Conservation (phyloP, 92 coral and sea anemone species). For the Zoanthus gigantus region DNA sequence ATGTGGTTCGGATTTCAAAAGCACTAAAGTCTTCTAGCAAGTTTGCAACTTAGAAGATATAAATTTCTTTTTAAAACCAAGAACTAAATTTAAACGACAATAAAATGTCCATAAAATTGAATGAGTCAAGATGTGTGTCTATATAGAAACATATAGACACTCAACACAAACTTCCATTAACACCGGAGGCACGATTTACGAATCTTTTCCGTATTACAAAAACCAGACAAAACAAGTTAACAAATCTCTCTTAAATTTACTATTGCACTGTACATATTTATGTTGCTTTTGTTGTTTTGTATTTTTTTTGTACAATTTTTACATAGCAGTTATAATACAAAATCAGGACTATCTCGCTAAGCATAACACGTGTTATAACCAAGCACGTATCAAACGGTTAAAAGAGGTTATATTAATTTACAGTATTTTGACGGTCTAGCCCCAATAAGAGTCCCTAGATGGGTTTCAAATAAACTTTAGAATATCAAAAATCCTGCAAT, state of each 20-base stretch:
- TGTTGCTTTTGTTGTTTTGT: conserved; percentile 50
- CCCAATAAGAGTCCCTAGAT: conserved; percentile 1
- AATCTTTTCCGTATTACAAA: neutral
- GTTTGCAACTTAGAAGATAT: neutral
- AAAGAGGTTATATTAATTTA: conserved; percentile 1
- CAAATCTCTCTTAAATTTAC: conserved; percentile 6
- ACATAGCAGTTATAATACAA: conserved; percentile 31
- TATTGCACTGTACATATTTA: conserved; percentile 38
- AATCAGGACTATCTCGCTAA: conserved; percentile 9
- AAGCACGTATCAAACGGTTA: neutral
- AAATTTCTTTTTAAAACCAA: neutral
- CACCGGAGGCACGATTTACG: neutral
- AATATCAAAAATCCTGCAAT: neutral
- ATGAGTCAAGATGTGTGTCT: neutral
- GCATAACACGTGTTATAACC: neutral
- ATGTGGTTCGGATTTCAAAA: neutral
- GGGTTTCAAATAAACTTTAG: neutral
- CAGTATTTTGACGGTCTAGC: neutral
- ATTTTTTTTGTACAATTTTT: conserved; percentile 46
- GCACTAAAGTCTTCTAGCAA: neutral
- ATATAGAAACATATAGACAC: neutral
- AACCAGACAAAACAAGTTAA: neutral
- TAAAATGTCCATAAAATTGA: no score
- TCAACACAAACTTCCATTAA: neutral
- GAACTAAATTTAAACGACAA: no score